Evolutionary conservation across 2,113 vertebrate genomes (phyloP), one percentile per base, ranked within the genome.

Genomic region (Myotis davidii): DNA sequence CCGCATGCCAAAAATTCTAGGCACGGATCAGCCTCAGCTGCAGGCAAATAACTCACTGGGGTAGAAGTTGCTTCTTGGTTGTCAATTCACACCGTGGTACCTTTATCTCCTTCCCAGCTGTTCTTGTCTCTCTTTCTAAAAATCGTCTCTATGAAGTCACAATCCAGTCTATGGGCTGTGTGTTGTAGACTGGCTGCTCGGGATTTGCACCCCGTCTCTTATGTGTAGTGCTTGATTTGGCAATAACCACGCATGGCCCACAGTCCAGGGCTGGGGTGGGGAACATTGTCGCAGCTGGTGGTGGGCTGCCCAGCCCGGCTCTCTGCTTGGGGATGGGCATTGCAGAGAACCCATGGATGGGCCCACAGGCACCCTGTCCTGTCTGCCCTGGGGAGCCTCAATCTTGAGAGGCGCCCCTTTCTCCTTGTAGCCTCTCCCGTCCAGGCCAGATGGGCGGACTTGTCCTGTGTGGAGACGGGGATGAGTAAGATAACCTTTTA

Each of bases 331-430:
- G 29, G 3, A 18, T 20, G 48, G 39, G 12, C 42, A 9, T 10
- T 0, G 0, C 34, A 14, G 48, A 0, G 25, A 37, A 4, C 21
- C n/a, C 20, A 9, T 0, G 5, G 7, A 8, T 5, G 27, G 27
- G 4, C 6, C 69, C 5, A 0, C 13, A 13, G n/a, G 50, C 3
- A 27, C 23, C 23, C 0, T 2, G 32, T 2, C 11, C 3, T 21
- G 1, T 37, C 77, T n/a, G 9, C 27, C 7, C 13, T 18, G 48
- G 61, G 77, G 42, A n/a, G 50, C 5, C 34, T 1, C 29, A 10
- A 39, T 18, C 11, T 32, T n/a, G 29, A 25, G 3, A 92, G 69
- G 0, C 29, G 0, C 7, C 11, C 8, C 39, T 83, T 34, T 84
- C 50, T 48, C 17, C 25, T 21, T 25, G 8, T 16, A 59, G 56